Conservation (phyloP, 1,140 invertebrate species). For the Limonius californicus region DNA sequence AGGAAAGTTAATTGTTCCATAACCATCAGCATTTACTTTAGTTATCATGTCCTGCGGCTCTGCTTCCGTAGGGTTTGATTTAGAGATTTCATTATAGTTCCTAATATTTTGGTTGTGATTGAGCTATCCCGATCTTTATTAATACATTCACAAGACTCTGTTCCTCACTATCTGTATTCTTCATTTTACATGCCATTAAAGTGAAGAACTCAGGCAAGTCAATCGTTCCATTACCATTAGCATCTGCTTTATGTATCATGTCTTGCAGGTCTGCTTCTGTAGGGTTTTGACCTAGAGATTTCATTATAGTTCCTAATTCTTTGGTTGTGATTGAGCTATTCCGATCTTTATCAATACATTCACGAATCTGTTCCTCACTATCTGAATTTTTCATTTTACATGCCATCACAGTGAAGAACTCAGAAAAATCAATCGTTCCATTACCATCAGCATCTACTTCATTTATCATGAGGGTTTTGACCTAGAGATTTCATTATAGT, state of each 20-base stretch:
- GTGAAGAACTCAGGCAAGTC: no score
- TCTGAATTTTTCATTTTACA: no score
- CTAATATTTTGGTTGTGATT: constrained; percentile 99
- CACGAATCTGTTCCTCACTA: neutral
- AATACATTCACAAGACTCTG: constrained; percentile 37
- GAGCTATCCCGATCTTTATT: constrained; percentile 99
- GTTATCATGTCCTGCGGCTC: constrained; percentile 99
- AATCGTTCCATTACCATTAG: constrained; percentile 99
- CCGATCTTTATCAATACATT: constrained; percentile 86
- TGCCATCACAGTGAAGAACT: no score
- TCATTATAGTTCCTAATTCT: constrained; percentile 98
- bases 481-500: constrained; percentile 98
- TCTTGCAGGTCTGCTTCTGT: constrained; percentile 99
- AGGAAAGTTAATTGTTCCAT: constrained; percentile 99
- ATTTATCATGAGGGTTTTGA: constrained; percentile 97
- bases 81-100: constrained; percentile 97
- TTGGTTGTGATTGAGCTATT: constrained; percentile 99
- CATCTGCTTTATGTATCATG: constrained; percentile 99
- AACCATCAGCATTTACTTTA: constrained; percentile 99
- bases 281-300: constrained; percentile 97
- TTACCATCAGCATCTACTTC: no score
- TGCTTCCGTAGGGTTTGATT: constrained; percentile 98
- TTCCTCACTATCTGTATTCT: no score
- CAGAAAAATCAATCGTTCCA: constrained; percentile 98
- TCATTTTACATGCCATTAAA: no score